Percentiles rank a stretch among this genome's conserved stretches.
Evolutionary conservation across 2,888 invertebrate species (phyloP).

Genomic region (Xylota segnis): DNA sequence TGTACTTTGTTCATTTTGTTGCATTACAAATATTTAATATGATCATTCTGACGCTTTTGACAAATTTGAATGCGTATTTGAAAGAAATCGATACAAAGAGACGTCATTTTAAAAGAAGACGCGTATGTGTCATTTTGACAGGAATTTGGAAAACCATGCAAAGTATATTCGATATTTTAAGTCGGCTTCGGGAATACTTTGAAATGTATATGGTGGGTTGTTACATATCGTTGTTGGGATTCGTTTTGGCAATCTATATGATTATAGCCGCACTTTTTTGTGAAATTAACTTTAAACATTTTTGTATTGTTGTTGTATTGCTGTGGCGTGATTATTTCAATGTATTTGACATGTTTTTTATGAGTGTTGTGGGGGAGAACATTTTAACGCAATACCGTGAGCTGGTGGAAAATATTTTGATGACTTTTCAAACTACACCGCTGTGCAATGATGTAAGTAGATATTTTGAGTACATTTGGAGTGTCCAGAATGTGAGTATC

Average conservation of each 20-base stretch:
- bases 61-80: background rate
- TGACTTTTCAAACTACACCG: background rate
- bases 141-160: background rate
- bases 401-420: background rate
- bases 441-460: background rate
- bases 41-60: background rate
- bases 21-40: background rate
- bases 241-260: background rate
- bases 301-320: background rate
- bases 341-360: background rate
- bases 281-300: too few relatives aligned
- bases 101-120: background rate
- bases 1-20: background rate
- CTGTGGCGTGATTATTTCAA: background rate
- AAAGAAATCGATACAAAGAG: background rate
- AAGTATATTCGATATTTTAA: background rate
- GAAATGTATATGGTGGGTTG: background rate
- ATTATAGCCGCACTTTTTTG: background rate
- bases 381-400: slow-evolving; percentile 1
- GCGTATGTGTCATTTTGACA: background rate
- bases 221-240: background rate
- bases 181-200: background rate
- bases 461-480: too few relatives aligned
- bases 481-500: too few relatives aligned
- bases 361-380: background rate